Evolutionary conservation across 2,113 vertebrate genomes (phyloP).

Genomic region (Etia nguti): DNA sequence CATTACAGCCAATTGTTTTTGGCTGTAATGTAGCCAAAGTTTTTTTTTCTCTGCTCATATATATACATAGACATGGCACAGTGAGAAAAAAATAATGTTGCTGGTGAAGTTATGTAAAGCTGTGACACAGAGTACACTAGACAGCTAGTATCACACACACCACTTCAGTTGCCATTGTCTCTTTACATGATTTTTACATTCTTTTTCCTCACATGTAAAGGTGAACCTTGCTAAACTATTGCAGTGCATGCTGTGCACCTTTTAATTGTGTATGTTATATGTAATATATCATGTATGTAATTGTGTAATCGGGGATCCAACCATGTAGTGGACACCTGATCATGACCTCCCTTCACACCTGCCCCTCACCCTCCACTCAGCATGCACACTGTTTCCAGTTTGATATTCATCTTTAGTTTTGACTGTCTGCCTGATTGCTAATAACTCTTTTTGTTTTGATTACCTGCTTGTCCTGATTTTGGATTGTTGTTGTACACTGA

Average conservation of each 20-base stretch:
- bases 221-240: background rate
- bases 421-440: background rate
- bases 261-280: background rate
- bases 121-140: background rate
- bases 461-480: background rate
- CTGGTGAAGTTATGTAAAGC: background rate
- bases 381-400: background rate
- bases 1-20: background rate
- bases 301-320: background rate
- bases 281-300: background rate
- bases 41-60: background rate
- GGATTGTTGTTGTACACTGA: background rate
- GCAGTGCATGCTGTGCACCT: background rate
- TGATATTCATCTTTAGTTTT: background rate
- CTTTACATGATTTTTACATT: background rate
- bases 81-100: background rate
- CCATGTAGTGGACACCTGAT: background rate
- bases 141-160: background rate
- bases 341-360: background rate
- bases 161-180: background rate
- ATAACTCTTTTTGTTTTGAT: background rate
- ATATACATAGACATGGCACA: background rate
- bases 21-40: no score
- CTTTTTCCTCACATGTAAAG: background rate
- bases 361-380: background rate